Evolutionary conservation across 2,888 invertebrate genomes (phyloP).

Genomic region (Archaeoteleia sp.): DNA sequence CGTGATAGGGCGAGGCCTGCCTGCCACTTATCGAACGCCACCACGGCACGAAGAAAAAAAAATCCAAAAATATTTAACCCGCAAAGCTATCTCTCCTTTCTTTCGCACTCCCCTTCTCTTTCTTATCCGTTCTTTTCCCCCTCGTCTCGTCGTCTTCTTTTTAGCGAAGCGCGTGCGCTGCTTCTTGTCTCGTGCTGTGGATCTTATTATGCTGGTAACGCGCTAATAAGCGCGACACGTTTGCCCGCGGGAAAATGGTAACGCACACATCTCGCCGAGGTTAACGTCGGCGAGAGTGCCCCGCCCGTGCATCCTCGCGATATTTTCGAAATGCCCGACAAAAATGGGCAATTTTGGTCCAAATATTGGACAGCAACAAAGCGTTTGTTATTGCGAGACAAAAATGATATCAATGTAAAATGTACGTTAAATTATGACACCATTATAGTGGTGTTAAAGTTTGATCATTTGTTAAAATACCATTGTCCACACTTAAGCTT

Average conservation of each 20-base stretch:
- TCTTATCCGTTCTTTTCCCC: neutral
- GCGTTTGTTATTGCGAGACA: too few relatives aligned
- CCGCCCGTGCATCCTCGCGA: neutral
- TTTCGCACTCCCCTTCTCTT: conserved; percentile 13
- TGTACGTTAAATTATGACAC: too few relatives aligned
- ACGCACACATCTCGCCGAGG: conserved; percentile 17
- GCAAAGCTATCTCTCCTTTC: conserved; percentile 24
- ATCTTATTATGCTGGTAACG: conserved; percentile 45
- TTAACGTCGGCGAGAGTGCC: conserved; percentile 28
- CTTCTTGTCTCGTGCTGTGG: conserved; percentile 25
- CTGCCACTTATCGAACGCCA: conserved; percentile 38
- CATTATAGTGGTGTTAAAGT: too few relatives aligned
- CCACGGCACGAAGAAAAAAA: too few relatives aligned
- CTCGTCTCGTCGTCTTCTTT: conserved; percentile 9
- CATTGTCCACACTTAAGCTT: too few relatives aligned
- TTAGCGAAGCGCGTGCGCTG: conserved; percentile 22
- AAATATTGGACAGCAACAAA: too few relatives aligned
- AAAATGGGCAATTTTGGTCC: too few relatives aligned
- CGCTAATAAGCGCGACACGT: conserved; percentile 48
- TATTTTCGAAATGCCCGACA: neutral
- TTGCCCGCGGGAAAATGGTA: conserved; percentile 39
- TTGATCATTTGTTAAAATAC: too few relatives aligned
- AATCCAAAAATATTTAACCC: conserved; percentile 47
- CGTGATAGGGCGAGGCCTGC: conserved; percentile 49
- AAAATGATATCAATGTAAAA: too few relatives aligned